Base-by-base conservation (phyloP, 2,888 invertebrate genomes). In the Troilus luridus region DNA sequence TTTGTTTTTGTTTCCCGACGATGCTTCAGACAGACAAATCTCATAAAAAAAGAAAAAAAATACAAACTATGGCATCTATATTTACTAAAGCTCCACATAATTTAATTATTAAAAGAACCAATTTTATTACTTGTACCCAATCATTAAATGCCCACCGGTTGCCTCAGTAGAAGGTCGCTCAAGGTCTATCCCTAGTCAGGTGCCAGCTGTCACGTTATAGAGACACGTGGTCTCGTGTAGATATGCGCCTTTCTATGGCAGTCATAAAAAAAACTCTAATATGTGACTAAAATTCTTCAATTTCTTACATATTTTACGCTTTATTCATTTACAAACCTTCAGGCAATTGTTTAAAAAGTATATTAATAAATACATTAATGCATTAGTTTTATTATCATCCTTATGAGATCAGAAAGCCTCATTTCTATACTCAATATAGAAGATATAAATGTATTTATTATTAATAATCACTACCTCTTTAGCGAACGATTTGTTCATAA, bases 191-290 rank as follows among this genome's bases (percentile, higher is more conserved):
- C 17, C 27, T 0, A 77, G 72, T 77, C 85, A 85, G 85, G 85
- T 85, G 85, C 56, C 85, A 58, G 85, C n/a, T 56, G 56, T 85
- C 85, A 85, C 85, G 85, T 85, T 85, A 12, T n/a, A 14, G 1
- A n/a, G 11, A 85, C 56, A 85, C 85, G 85, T 85, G 85, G 14
- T 85, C 85, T 21, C 56, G 41, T 77, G 41, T 27, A 21, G 27
- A 17, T 19, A 14, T 17, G 41, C 12, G 41, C 72, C 41, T 19
- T 19, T 77, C 9, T 77, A 3, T 77, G 12, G 27, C 19, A 7
- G 17, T 0, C 41, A 6, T 41, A 59, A 59, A 59, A 59, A 59
- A 59, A 59, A 59, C 59, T 59, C 41, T 41, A 41, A 41, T 41
- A 41, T 41, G 41, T 41, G 41, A 41, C 41, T 41, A 41, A 41